Evolutionary conservation across 2,113 vertebrate species (phyloP).

Genomic region (Paramormyrops kingsleyae): DNA sequence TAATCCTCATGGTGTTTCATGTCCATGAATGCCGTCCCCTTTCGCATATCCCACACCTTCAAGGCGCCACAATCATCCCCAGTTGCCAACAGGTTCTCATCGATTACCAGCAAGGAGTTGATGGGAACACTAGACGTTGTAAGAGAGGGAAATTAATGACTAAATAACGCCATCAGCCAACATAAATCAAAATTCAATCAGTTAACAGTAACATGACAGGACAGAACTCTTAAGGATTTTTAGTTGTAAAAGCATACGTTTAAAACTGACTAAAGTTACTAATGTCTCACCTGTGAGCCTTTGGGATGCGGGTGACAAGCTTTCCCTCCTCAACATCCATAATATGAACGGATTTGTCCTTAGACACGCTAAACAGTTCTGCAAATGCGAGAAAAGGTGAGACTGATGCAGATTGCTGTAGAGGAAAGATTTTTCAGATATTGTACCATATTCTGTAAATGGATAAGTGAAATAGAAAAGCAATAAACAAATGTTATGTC

Average conservation of each 20-base stretch:
- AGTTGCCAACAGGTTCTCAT: slow-evolving; percentile 80
- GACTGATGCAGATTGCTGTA: background rate
- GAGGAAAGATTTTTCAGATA: background rate
- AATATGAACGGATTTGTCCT: slow-evolving; percentile 82
- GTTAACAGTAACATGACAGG: background rate
- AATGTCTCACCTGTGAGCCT: slow-evolving; percentile 70
- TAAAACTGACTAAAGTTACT: background rate
- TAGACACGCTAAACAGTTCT: slow-evolving; percentile 84
- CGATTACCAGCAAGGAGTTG: slow-evolving; percentile 79
- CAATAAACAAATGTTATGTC: background rate
- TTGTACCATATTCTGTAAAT: background rate
- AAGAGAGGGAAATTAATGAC: background rate
- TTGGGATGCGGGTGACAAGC: slow-evolving; percentile 74
- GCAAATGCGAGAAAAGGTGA: slow-evolving; percentile 1
- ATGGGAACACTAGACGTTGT: slow-evolving; percentile 55
- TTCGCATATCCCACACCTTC: slow-evolving; percentile 92
- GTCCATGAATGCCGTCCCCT: slow-evolving; percentile 74
- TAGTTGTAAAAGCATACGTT: background rate
- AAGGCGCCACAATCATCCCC: slow-evolving; percentile 78
- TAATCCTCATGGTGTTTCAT: slow-evolving; percentile 89
- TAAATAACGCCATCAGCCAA: background rate
- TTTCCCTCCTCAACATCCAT: slow-evolving; percentile 78
- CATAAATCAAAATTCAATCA: background rate
- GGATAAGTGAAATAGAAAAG: background rate
- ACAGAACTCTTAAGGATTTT: background rate